Evolutionary conservation across 2,797 vertebrate species (phyloP), one percentile per base, ranked within the genome.

Genomic region (Falco berigora): DNA sequence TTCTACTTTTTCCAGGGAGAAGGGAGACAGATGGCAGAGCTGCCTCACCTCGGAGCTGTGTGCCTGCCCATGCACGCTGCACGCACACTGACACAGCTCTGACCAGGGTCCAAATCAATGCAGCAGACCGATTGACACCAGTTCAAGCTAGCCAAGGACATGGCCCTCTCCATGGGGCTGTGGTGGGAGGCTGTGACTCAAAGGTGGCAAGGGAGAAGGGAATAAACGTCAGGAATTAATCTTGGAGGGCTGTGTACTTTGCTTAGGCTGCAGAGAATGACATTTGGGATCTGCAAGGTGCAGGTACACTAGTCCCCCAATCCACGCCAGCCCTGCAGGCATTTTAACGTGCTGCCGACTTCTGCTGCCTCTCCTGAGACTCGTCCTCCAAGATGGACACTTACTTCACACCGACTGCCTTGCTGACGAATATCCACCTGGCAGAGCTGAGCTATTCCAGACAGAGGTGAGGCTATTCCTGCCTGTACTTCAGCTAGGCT

Each of bases 331-430:
- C 61, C 56, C 74, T 77, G 36, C 17, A 71, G 75, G 46, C 47
- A 86, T 90, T 95, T 94, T 92, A 86, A 81, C 38, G 44, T 19
- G 21, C 80, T 83, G 32, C 53, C 30, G 17, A 59, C 47, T 97
- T 92, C 80, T 90, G 15, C 42, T 84, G 56, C 42, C 56, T 92
- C 71, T 79, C 74, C 86, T 77, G 75, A 79, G n/a, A 72, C 55
- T 89, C 47, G 88, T 81, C 18, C 22, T 47, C 49, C 30, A 61
- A 7, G 4, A 44, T 2, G 24, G 72, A n/a, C 28, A 42, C 52
- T 59, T 75, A 67, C 49, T 68, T 93, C 74, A 59, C 69, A 20
- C 27, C 59, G 50, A 52, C 32, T 76, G 34, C 49, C 59, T 66
- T 87, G 71, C 46, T 95, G 72, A 77, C 64, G 81, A 61, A n/a